Conservation (phyloP, 2,888 invertebrate genomes). For the Cosmorhoe ocellata region DNA sequence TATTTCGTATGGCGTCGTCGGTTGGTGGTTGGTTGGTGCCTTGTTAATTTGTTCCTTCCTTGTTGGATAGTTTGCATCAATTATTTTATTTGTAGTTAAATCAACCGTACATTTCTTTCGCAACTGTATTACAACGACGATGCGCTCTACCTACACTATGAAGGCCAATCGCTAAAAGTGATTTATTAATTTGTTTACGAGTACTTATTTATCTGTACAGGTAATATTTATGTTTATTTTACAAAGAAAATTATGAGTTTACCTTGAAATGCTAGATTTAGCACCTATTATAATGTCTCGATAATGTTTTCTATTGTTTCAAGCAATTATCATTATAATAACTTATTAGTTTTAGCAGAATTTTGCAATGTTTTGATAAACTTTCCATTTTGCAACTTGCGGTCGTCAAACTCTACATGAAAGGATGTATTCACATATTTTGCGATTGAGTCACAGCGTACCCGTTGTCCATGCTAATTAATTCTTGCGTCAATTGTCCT, state of each 20-base stretch:
- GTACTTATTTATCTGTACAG: not conserved
- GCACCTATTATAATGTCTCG: no score
- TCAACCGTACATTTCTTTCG: not conserved
- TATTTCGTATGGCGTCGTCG: no score
- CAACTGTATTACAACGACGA: not conserved
- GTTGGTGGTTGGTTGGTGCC: no score
- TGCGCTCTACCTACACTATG: conserved; percentile 4
- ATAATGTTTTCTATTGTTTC: no score
- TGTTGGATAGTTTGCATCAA: not conserved
- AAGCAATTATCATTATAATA: not conserved
- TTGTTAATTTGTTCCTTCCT: no score
- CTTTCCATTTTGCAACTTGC: conserved; percentile 18
- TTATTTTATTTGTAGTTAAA: not conserved
- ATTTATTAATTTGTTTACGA: not conserved
- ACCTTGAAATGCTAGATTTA: no score
- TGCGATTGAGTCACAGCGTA: conserved; percentile 53
- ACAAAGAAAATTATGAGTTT: not conserved
- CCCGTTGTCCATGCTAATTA: conserved; percentile 49
- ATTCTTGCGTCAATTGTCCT: conserved; percentile 39
- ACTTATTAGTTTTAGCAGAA: not conserved
- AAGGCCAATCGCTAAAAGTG: conserved; percentile 12
- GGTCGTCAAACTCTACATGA: not conserved
- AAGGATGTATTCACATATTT: conserved; percentile 48
- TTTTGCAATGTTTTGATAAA: not conserved
- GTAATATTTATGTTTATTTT: not conserved